Base-by-base conservation (phyloP, 2,113 vertebrate species). In the Apeltes quadracus region DNA sequence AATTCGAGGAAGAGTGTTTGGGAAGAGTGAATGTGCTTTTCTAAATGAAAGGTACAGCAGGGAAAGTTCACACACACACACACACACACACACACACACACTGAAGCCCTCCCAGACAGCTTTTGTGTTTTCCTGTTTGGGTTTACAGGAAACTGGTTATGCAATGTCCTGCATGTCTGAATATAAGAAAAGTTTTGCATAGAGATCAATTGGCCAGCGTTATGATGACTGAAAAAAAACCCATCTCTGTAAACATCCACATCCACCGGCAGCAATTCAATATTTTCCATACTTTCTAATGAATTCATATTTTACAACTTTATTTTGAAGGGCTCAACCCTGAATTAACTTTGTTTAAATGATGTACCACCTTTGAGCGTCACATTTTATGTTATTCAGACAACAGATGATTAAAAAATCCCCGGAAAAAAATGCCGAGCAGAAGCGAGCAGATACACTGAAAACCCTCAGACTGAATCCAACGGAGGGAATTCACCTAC, bases 1-100 rank as follows among this genome's bases (percentile, higher is more conserved):
- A 85, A 90, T 84, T 83, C 85, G 89, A 85, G 86, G 86, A 85
- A 92, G 66, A 86, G 67, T 79, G 73, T 84, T 84, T 87, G 72
- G 39, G 71, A 72, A 39, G 50, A 75, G 69, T 67, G 77, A 83
- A 66, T 85, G 79, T 67, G 53, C 72, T 85, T 86, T 82, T 56
- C 65, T 69, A 68, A 58, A 62, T 34, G 64, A 65, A 72, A 50
- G 4, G 46, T 14, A 64, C 54, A 51, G 16, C 67, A 78, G 87
- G 70, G 78, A 79, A 82, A 81, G 75, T 84, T 84, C 76, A 65
- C 61, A 69, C 43, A 20, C 43, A 20, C 43, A 20, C 43, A 46
- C 46, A 51, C 50, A 62, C 46, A 44, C 29, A 70, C 56, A 62
- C 63, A 86, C 72, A 69, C 55, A 71, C 56, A 61, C 48, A 44